These are phyloP conservation scores for Zaprionus gabonicus DNA, from an alignment of 1,140 invertebrate genomes.

Conservation along the genomic window DNA sequence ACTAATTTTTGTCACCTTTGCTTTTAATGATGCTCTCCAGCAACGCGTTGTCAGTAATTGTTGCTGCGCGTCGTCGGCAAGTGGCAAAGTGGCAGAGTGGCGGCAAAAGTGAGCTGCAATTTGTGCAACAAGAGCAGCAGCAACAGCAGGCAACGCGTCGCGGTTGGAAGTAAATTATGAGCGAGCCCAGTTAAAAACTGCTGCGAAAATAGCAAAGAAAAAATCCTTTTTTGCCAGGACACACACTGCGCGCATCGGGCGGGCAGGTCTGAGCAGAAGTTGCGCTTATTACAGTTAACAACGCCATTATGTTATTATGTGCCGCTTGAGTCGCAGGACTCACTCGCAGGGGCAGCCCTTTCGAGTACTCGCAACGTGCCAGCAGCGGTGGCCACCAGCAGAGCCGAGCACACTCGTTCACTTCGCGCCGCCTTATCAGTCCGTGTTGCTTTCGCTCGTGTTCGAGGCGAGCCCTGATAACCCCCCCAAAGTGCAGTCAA, in stretches of 20 bases:
- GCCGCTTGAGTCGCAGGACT: slow-evolving; percentile 20
- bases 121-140: slow-evolving; percentile 71
- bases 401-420: slow-evolving; percentile 7
- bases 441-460: background rate
- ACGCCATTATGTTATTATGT: slow-evolving; percentile 82
- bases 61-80: slow-evolving; percentile 45
- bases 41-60: slow-evolving; percentile 61
- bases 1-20: slow-evolving; percentile 83
- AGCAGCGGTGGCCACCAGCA: slow-evolving; percentile 7
- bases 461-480: slow-evolving; percentile 20
- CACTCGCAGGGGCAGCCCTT: slow-evolving; percentile 16
- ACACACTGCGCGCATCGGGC: slow-evolving; percentile 68
- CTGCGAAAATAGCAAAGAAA: slow-evolving; percentile 37
- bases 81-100: slow-evolving; percentile 40
- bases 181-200: slow-evolving; percentile 34
- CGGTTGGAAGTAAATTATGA: slow-evolving; percentile 32
- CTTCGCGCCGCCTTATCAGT: slow-evolving; percentile 8
- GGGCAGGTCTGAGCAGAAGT: slow-evolving; percentile 56
- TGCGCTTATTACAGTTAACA: slow-evolving; percentile 82
- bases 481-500: slow-evolving; percentile 1
- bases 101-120: slow-evolving; percentile 66
- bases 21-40: slow-evolving; percentile 77
- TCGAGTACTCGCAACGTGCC: slow-evolving; percentile 24
- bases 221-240: slow-evolving; percentile 75
- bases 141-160: slow-evolving; percentile 39